phyloP scores from a whole-genome alignment of 2,797 vertebrate genomes.

The Myotis pilosus region DNA sequence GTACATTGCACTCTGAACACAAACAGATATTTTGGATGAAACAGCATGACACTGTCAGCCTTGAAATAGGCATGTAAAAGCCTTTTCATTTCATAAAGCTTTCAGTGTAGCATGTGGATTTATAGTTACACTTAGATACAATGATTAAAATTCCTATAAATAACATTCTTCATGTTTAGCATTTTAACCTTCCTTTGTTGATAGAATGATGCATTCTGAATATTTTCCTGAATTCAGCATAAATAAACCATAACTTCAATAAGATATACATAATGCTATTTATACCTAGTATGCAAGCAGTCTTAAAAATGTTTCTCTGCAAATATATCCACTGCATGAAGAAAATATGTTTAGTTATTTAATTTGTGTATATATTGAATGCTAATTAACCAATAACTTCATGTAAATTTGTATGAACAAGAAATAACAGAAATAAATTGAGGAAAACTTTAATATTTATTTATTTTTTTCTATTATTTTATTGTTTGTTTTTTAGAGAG shows the following conservation, averaged over 20 bases:
- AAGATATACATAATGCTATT: background rate
- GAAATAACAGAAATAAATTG: background rate
- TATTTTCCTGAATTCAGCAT: constrained; percentile 5
- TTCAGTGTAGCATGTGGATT: constrained; percentile 51
- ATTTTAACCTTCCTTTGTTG: constrained; percentile 58
- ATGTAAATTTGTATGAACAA: background rate
- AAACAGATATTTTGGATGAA: constrained; percentile 41
- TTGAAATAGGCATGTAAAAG: constrained; percentile 59
- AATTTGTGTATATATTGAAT: background rate
- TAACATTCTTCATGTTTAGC: constrained; percentile 25
- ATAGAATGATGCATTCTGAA: background rate
- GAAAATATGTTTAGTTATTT: constrained; percentile 10
- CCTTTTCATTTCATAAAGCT: constrained; percentile 51
- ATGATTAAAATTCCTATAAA: constrained; percentile 68
- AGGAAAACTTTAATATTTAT: background rate
- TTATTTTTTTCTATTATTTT: background rate
- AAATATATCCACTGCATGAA: background rate
- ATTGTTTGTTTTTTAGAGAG: too few species aligned
- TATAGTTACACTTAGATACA: constrained; percentile 42
- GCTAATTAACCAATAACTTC: constrained; percentile 8
- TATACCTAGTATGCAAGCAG: background rate
- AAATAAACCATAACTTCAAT: constrained; percentile 42
- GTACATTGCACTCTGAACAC: background rate
- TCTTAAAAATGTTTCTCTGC: constrained; percentile 23
- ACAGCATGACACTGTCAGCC: constrained; percentile 50